A percentile compares a stretch with the other conserved stretches of the same genome.
Evolutionary conservation across 2,113 vertebrate genomes (phyloP).

Genomic region (Empidonax alnorum): DNA sequence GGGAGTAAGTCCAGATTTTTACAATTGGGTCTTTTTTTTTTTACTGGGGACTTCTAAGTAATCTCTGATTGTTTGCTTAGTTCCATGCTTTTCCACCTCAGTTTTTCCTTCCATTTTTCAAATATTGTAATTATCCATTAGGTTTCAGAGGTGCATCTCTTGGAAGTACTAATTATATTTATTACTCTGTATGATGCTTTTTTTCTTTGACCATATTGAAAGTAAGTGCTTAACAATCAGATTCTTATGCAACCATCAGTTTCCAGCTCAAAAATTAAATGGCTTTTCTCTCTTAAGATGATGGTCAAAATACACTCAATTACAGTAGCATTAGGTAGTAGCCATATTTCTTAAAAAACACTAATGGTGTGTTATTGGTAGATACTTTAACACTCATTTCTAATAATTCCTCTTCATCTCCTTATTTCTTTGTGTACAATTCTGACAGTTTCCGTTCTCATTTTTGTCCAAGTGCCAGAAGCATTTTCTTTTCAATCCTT

Average conservation of each 20-base stretch:
- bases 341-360: neutral
- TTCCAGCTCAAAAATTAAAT: slow-evolving; percentile 32
- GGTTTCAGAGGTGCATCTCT: neutral
- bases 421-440: neutral
- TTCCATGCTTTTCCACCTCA: neutral
- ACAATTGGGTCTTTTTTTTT: neutral
- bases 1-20: neutral
- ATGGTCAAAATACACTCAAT: neutral
- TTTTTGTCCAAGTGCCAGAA: neutral
- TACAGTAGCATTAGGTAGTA: neutral
- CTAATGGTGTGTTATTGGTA: neutral
- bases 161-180: slow-evolving; percentile 2
- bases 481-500: neutral
- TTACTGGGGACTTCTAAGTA: neutral
- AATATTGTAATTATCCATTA: neutral
- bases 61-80: neutral
- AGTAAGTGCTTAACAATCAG: neutral
- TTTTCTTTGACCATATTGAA: neutral
- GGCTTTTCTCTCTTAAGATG: neutral
- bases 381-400: neutral
- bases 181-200: neutral
- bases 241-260: neutral
- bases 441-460: neutral
- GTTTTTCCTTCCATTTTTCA: neutral
- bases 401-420: neutral